Evolutionary conservation across 2,888 invertebrate genomes (phyloP).

Genomic region (Amphipoea lucens): DNA sequence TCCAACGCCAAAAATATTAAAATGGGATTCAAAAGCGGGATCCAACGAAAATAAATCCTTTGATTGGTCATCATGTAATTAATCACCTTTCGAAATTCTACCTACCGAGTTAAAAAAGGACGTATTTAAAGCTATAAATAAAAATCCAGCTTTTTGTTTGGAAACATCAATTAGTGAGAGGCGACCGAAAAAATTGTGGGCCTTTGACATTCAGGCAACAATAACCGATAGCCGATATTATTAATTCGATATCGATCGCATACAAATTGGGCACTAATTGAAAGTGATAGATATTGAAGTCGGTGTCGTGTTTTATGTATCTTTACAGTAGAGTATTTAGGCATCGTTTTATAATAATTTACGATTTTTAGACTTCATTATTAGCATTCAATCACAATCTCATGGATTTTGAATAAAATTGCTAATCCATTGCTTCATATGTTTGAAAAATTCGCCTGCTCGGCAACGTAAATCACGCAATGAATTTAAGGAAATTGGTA

Average conservation of each 20-base stretch:
- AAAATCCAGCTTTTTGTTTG: slow-evolving; percentile 33
- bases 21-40: too few species aligned
- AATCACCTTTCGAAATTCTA: neutral
- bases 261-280: slow-evolving; percentile 44
- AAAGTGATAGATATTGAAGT: slow-evolving; percentile 1
- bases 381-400: neutral
- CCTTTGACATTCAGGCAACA: slow-evolving; percentile 46
- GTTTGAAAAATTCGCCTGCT: neutral
- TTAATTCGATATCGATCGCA: slow-evolving; percentile 40
- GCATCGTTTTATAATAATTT: neutral
- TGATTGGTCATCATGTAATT: neutral
- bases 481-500: neutral
- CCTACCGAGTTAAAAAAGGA: slow-evolving; percentile 12
- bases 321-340: too few species aligned
- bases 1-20: too few species aligned
- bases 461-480: neutral
- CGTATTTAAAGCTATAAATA: slow-evolving; percentile 30
- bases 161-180: slow-evolving; percentile 50
- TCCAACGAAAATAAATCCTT: too few species aligned
- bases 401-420: neutral
- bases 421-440: neutral
- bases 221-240: slow-evolving; percentile 28
- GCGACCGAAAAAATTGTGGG: slow-evolving; percentile 34
- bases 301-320: neutral
- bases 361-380: too few species aligned